These are phyloP conservation scores for Pollenia labialis DNA, from an alignment of 2,888 invertebrate species.

Conservation along the genomic window DNA sequence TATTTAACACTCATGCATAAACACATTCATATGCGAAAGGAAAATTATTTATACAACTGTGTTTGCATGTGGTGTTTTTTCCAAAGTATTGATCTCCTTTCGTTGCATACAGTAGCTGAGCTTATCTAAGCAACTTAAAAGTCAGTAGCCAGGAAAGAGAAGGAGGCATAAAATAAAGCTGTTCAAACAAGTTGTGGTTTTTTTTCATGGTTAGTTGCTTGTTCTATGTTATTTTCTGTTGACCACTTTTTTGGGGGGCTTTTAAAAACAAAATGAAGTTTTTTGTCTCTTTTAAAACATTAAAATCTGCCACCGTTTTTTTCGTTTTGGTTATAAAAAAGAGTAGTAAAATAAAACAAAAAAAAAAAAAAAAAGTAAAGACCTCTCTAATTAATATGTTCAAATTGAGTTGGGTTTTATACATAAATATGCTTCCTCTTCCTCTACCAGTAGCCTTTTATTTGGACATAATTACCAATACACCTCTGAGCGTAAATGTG, in stretches of 20 bases:
- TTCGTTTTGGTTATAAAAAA: conserved; percentile 17
- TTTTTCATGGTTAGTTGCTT: neutral
- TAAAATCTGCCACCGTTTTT: conserved; percentile 13
- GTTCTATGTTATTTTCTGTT: conserved; percentile 10
- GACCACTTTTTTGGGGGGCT: neutral
- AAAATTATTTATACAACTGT: conserved; percentile 1
- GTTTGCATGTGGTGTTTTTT: neutral
- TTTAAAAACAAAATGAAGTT: conserved; percentile 67
- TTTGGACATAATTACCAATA: conserved; percentile 76
- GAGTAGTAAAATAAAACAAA: conserved; percentile 27
- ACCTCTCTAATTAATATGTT: conserved; percentile 75
- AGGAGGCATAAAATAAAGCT: conserved; percentile 23
- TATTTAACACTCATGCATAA: conserved; percentile 1
- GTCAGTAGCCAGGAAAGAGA: conserved; percentile 70
- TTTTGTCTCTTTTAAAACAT: neutral
- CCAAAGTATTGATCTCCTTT: conserved; percentile 56
- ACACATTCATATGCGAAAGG: neutral
- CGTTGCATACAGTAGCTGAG: conserved; percentile 65
- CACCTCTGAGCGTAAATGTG: conserved; percentile 72
- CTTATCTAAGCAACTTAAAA: conserved; percentile 48
- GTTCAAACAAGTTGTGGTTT: conserved; percentile 57
- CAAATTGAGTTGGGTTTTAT: conserved; percentile 74
- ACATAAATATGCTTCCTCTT: conserved; percentile 65
- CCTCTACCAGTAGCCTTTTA: conserved; percentile 73
- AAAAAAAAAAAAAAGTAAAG: conserved; percentile 76